Evolutionary conservation across 2,797 vertebrate genomes (phyloP).

Genomic region (Ctenochaetus hawaiiensis): DNA sequence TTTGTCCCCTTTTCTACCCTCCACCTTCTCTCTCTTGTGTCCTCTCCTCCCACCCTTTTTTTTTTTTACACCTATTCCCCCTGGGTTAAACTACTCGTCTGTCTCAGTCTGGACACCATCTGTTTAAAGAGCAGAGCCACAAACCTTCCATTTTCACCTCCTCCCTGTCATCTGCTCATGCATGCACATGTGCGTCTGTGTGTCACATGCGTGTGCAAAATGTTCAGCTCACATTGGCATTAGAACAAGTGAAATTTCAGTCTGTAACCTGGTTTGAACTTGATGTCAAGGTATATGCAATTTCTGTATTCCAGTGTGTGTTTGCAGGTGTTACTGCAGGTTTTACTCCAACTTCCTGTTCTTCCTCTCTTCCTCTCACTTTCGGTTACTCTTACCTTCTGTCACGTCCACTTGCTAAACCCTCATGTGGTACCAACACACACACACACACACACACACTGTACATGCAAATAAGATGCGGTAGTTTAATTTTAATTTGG

Average conservation of each 20-base stretch:
- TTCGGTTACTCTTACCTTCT: conserved; percentile 8
- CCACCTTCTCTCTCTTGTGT: conserved; percentile 1
- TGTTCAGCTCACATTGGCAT: not conserved
- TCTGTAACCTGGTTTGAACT: not conserved
- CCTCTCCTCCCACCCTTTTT: conserved; percentile 7
- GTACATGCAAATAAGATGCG: conserved; percentile 43
- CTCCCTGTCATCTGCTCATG: conserved; percentile 49
- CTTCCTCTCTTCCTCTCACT: not conserved
- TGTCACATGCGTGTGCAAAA: not conserved
- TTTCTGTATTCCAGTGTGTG: not conserved
- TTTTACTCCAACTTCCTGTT: not conserved
- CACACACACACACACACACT: not conserved
- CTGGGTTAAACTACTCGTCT: conserved; percentile 49
- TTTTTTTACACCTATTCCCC: conserved; percentile 17
- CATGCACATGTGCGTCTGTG: not conserved
- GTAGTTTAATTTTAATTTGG: conserved; percentile 22
- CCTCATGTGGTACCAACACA: conserved; percentile 20
- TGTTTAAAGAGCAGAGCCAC: conserved; percentile 61
- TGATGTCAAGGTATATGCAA: too few species aligned
- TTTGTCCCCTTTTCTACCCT: conserved; percentile 6
- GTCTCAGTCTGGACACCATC: conserved; percentile 71
- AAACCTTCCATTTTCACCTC: conserved; percentile 45
- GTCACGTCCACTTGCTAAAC: not conserved
- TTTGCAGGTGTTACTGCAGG: not conserved
- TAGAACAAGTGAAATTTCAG: not conserved